Evolutionary conservation across 2,888 invertebrate genomes (phyloP), one percentile per base, ranked within the genome.

Genomic region (Crepidodera aurea): DNA sequence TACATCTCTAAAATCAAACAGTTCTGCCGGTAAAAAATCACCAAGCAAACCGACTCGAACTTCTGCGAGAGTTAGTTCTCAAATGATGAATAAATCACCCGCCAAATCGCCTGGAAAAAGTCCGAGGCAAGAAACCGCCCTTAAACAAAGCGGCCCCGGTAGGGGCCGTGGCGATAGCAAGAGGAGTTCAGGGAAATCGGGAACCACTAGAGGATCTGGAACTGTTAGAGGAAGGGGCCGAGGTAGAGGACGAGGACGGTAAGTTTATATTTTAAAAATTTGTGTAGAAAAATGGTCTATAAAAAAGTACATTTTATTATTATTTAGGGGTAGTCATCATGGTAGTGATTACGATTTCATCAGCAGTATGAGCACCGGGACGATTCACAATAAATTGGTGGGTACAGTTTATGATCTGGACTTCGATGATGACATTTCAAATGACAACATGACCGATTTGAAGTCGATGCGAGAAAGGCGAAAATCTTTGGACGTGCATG

Each of bases 381-480:
- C 92, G 1, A 91, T 92, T 62, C 91, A 90, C 67, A 91, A 89
- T 76, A 93, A 92, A 77, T 82, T 93, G 32, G 89, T 89, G 5
- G 93, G 94, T 6, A 94, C 94, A 1, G 94, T 94, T 1, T 95
- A 93, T 74, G 95, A 92, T 78, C 87, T 91, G 68, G 89, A 93
- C 78, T 92, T 92, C 67, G 90, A 93, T 67, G 93, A 94, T 73
- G 93, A 94, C 76, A 88, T 92, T 62, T 86, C 88, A 6, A 88
- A 86, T 68, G 90, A 91, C 64, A 88, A 89, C 12, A 84, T 85
- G 75, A 88, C 92, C 55, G 89, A 90, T 74, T 80, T 94, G 8
- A 88, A 92, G 73, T 88, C 92, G 7, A 86, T 94, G 82, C 83
- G 94, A 27, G 93, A 94, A 73, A 84, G 90, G 63, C 84, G 92